These are phyloP conservation scores for Brienomyrus brachyistius DNA, from an alignment of 2,113 vertebrate species.

Conservation along the genomic window DNA sequence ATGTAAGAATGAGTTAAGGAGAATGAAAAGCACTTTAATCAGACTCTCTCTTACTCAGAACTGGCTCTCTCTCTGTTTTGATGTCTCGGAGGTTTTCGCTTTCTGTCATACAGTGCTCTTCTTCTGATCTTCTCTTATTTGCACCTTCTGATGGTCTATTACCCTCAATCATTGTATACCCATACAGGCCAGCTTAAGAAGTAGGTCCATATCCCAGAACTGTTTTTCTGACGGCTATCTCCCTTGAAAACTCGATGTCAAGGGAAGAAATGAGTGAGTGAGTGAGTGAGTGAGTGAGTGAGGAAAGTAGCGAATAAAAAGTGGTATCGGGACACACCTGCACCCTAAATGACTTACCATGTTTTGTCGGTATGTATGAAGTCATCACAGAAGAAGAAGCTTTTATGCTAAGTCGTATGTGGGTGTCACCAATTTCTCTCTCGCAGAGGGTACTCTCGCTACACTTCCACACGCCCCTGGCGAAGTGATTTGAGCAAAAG, in stretches of 20 bases:
- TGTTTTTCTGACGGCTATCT: background rate
- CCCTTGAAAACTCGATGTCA: background rate
- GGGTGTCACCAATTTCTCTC: background rate
- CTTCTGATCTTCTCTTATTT: background rate
- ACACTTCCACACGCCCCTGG: background rate
- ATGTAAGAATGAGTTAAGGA: background rate
- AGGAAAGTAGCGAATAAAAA: background rate
- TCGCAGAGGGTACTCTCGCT: background rate
- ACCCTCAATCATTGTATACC: background rate
- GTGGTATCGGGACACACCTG: background rate
- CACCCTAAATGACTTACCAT: background rate
- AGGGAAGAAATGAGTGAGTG: background rate
- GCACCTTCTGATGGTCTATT: background rate
- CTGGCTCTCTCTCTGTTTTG: background rate
- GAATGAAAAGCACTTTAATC: background rate
- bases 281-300: background rate
- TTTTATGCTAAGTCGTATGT: background rate
- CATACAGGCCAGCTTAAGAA: background rate
- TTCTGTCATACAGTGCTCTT: background rate
- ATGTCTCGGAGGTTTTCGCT: background rate
- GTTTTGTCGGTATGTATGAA: background rate
- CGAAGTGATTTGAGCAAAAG: background rate
- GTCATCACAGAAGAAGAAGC: background rate
- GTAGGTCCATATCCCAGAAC: background rate
- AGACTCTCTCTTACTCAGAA: background rate